Base-by-base conservation (phyloP, 2,797 vertebrate species). In the Cetoscarus ocellatus region DNA sequence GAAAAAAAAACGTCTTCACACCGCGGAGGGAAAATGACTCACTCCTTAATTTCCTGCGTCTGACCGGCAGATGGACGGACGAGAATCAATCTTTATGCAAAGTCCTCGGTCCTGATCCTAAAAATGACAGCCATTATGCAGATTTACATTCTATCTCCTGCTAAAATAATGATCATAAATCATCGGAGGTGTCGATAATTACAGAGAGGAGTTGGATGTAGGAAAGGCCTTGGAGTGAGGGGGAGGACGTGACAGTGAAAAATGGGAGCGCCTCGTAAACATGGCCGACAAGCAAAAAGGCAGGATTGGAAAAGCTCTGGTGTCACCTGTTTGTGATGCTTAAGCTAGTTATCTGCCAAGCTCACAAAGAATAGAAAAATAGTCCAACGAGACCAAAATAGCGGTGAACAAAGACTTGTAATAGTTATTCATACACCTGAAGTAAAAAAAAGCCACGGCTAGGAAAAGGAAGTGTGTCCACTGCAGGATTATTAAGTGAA, bases 81-180 rank as follows among this genome's bases (percentile, higher is more conserved):
- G 79, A 91, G 88, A 92, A 95, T 94, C 92, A 89, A 92, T 94
- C 91, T 91, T 71, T 84, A 90, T 91, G 86, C 84, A 76, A 84
- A 88, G 80, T 87, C 52, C 69, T 7, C 67, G 77, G 61, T 74
- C 79, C 84, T 90, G 86, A 92, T 87, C 75, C 83, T 73, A 75
- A 87, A 93, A 94, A 93, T 90, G 92, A 93, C 90, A 90, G 84
- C 86, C 90, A 91, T 95, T 94, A 93, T 87, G 74, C 80, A 91
- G 83, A 94, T 95, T 94, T 95, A 93, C 91, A 94, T 94, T 94
- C 94, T 91, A 91, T 93, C 86, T 85, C 67, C 67, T 7, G 80
- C 84, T 88, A 84, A 85, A 93, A 93, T 89, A 91, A 93, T 93
- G 85, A 89, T 77, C 89, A 92, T 95, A 93, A 91, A 95, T 96